Percentiles rank a stretch among this genome's conserved stretches.
Evolutionary conservation across 1,140 invertebrate genomes (phyloP).

Genomic region (Sinonovacula constricta): DNA sequence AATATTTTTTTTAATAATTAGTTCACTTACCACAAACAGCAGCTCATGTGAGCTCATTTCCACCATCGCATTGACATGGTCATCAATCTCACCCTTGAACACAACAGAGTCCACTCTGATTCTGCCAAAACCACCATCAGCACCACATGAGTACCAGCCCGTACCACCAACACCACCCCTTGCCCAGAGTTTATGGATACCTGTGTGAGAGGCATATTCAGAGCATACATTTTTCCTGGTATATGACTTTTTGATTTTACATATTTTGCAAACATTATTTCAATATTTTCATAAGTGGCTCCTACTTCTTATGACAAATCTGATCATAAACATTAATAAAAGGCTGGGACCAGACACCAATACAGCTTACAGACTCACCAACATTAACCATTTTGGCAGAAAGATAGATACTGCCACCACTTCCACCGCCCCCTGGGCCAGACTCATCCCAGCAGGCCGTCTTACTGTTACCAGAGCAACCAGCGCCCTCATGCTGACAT

Average conservation of each 20-base stretch:
- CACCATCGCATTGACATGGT: constrained; percentile 9
- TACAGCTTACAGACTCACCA: constrained; percentile 49
- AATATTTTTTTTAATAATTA: no score
- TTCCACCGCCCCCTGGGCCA: constrained; percentile 68
- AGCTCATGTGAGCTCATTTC: constrained; percentile 5
- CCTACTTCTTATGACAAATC: no score
- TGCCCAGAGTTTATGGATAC: constrained; percentile 50
- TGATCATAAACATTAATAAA: no score
- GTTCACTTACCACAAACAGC: constrained; percentile 13
- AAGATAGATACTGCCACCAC: constrained; percentile 67
- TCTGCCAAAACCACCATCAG: constrained; percentile 61
- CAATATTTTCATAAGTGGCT: no score
- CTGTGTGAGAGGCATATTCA: no score
- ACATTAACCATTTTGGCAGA: constrained; percentile 60
- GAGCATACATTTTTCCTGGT: no score
- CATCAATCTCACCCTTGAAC: constrained; percentile 50
- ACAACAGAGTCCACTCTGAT: constrained; percentile 63
- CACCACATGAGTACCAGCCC: constrained; percentile 56
- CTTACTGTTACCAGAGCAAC: constrained; percentile 55
- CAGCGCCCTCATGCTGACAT: constrained; percentile 32
- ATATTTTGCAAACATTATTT: no score
- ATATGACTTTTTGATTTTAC: no score
- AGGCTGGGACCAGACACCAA: no score
- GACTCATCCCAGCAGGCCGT: constrained; percentile 67
- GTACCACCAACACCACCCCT: constrained; percentile 61